Base-by-base conservation (phyloP, 2,113 vertebrate species). In the Carassius auratus region DNA sequence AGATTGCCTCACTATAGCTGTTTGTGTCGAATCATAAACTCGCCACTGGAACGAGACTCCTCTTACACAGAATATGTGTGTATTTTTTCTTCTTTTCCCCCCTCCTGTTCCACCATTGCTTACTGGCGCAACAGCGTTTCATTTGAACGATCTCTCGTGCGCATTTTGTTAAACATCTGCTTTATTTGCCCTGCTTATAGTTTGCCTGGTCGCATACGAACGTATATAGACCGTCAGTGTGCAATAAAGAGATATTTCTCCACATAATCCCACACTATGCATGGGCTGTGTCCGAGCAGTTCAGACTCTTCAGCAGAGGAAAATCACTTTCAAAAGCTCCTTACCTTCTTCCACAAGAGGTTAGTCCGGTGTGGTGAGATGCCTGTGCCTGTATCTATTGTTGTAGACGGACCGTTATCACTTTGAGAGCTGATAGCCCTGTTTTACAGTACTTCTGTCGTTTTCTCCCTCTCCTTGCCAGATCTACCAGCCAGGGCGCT, bases 401-500 rank as follows among this genome's bases (percentile, higher is more conserved):
- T 62, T 71, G 66, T 71, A 50, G 42, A 73, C 81, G 80, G 66
- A 86, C 86, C 87, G 86, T 80, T 91, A 84, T 74, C 61, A 85
- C 21, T 89, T 77, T 59, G 23, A 88, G 79, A 84, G 50, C 86
- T 83, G 83, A 71, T 88, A 85, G 26, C 52, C 87, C 76, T 85
- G 80, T 86, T 84, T 83, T 66, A 42, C n/a, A 86, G 74, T 81
- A 90, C 79, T 89, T 87, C 64, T 86, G 86, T 83, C 81, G n/a
- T 26, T 64, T 85, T 64, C 69, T 82, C 86, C 69, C 79, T 69
- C 79, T 77, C 81, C 76, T 78, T 52, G 74, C 86, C 85, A 89
- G 82, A 84, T 68, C 87, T 89, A 86, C 48, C 9, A 91, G 85
- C 77, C 89, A 85, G 85, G 88, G 90, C 88, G 90, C 90, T 89